These are phyloP conservation scores for Penaeus chinensis DNA, from an alignment of 1,140 invertebrate species.

Conservation along the genomic window DNA sequence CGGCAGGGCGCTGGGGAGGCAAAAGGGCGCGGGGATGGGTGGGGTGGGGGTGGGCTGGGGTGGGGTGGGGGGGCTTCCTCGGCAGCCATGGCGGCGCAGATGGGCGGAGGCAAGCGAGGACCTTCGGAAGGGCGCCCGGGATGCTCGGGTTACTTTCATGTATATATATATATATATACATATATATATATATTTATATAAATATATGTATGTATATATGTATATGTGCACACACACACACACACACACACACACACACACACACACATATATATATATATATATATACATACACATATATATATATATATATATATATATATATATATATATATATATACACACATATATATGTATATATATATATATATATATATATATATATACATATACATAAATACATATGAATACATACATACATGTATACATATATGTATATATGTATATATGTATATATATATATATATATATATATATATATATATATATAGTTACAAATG, in stretches of 20 bases:
- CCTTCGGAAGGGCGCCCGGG: no score
- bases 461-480: constrained; percentile 9
- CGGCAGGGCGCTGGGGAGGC: no score
- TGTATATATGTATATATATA: background rate
- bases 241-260: no score
- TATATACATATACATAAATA: background rate
- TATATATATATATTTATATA: constrained; percentile 13
- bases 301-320: constrained; percentile 17
- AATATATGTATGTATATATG: constrained; percentile 12
- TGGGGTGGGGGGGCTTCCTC: no score
- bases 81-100: no score
- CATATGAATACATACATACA: background rate
- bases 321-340: background rate
- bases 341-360: background rate
- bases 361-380: background rate
- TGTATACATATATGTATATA: background rate
- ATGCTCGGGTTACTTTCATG: no score
- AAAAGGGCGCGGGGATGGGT: no score
- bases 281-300: constrained; percentile 20
- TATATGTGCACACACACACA: background rate
- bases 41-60: no score
- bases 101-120: background rate
- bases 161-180: constrained; percentile 17
- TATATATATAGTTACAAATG: background rate
- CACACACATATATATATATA: constrained; percentile 1